A percentile compares a stretch with the other conserved stretches of the same genome.
phyloP scores from a whole-genome alignment of 2,888 invertebrate species.

The Epistrophe grossulariae region DNA sequence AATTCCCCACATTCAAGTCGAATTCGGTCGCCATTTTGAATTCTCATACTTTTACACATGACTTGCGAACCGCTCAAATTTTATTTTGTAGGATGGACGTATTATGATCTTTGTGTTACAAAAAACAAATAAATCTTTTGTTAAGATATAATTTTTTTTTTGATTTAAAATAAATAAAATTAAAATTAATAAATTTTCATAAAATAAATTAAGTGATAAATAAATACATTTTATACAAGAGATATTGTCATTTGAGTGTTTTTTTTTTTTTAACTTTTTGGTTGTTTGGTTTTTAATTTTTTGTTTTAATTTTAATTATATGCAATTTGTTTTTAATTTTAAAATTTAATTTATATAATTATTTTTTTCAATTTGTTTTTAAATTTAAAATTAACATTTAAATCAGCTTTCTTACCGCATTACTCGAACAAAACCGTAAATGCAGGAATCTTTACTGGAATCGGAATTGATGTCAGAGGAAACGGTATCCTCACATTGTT shows the following conservation, averaged over 20 bases:
- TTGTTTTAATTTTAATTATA: slow-evolving; percentile 14
- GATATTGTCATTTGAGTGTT: slow-evolving; percentile 74
- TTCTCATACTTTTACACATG: not conserved
- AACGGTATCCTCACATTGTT: slow-evolving; percentile 55
- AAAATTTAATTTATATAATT: slow-evolving; percentile 10
- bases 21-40: slow-evolving; percentile 19
- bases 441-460: slow-evolving; percentile 65
- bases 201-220: slow-evolving; percentile 32
- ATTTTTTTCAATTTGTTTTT: slow-evolving; percentile 14
- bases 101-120: slow-evolving; percentile 77
- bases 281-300: too few relatives aligned
- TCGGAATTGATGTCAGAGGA: slow-evolving; percentile 27
- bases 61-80: slow-evolving; percentile 31
- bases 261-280: slow-evolving; percentile 33
- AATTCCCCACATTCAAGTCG: slow-evolving; percentile 61
- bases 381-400: slow-evolving; percentile 51
- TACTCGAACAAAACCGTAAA: slow-evolving; percentile 72
- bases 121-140: slow-evolving; percentile 61
- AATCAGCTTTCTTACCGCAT: slow-evolving; percentile 72
- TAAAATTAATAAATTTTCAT: slow-evolving; percentile 44
- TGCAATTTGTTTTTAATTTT: slow-evolving; percentile 18
- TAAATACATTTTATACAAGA: slow-evolving; percentile 62
- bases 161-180: slow-evolving; percentile 51
- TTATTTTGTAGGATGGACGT: slow-evolving; percentile 77
- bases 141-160: slow-evolving; percentile 23